Evolutionary conservation across 2,888 invertebrate genomes (phyloP).

Genomic region (Plusia festucae): DNA sequence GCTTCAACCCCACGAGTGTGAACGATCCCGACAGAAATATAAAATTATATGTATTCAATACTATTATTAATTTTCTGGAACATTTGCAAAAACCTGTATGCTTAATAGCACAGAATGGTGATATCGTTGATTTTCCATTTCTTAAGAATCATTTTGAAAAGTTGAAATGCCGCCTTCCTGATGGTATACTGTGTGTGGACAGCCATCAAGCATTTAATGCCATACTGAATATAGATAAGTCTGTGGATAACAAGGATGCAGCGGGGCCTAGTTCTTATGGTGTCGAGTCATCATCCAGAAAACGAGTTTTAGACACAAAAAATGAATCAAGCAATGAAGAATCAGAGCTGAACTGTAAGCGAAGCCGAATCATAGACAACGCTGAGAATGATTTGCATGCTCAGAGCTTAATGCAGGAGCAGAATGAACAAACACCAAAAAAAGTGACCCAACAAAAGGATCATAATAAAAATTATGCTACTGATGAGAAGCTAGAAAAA

Average conservation of each 20-base stretch:
- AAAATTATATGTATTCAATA: conserved; percentile 85
- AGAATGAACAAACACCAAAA: conserved; percentile 73
- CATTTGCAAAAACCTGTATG: conserved; percentile 92
- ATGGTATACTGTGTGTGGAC: conserved; percentile 89
- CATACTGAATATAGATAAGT: conserved; percentile 63
- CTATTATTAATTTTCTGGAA: conserved; percentile 91
- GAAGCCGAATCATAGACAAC: background rate
- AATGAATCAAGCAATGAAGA: background rate
- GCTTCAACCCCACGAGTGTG: conserved; percentile 91
- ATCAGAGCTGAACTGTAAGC: background rate
- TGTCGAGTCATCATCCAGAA: background rate
- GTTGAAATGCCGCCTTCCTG: conserved; percentile 78
- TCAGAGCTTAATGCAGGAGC: conserved; percentile 57
- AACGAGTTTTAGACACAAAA: background rate
- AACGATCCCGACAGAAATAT: conserved; percentile 87
- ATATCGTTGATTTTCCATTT: conserved; percentile 94
- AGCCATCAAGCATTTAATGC: conserved; percentile 82
- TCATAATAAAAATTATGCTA: conserved; percentile 57
- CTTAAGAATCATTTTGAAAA: conserved; percentile 88
- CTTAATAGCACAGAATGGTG: conserved; percentile 95
- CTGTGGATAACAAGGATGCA: background rate
- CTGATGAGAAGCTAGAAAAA: conserved; percentile 63
- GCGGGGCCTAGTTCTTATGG: background rate
- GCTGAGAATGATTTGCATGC: conserved; percentile 39
- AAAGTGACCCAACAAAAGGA: conserved; percentile 29